Conservation (phyloP, 2,797 vertebrate genomes). For the Myripristis murdjan region DNA sequence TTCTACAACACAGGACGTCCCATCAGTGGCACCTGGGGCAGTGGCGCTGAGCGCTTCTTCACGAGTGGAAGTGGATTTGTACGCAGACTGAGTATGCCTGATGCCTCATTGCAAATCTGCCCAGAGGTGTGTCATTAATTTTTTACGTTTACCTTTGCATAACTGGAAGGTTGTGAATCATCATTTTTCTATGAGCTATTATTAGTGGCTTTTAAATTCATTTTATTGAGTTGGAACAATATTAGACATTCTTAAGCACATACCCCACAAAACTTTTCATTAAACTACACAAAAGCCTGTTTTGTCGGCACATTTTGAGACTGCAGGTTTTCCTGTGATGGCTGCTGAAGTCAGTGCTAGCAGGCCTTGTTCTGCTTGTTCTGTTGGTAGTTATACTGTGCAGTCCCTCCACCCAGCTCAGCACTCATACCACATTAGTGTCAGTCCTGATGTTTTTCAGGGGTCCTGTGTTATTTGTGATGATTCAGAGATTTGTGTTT, state of each 20-base stretch:
- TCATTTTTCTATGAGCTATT: conserved; percentile 3
- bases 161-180: conserved; percentile 30
- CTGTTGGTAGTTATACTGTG: conserved; percentile 54
- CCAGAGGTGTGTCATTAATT: conserved; percentile 76
- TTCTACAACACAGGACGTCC: conserved; percentile 98
- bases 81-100: conserved; percentile 88
- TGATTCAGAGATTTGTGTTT: conserved; percentile 81
- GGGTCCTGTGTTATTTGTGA: conserved; percentile 74
- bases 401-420: conserved; percentile 66
- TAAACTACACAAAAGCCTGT: background rate
- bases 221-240: conserved; percentile 12
- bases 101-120: conserved; percentile 87
- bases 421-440: conserved; percentile 80
- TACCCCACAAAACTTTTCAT: background rate
- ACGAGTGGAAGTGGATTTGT: conserved; percentile 93
- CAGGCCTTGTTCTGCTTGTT: conserved; percentile 61
- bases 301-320: conserved; percentile 8
- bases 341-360: conserved; percentile 19
- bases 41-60: conserved; percentile 94
- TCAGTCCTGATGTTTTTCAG: conserved; percentile 76
- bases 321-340: conserved; percentile 34
- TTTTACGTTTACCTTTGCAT: conserved; percentile 41
- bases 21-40: conserved; percentile 91
- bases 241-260: background rate
- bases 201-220: background rate